Conservation (phyloP, 2,797 vertebrate species). For the Fistularia commersonii region DNA sequence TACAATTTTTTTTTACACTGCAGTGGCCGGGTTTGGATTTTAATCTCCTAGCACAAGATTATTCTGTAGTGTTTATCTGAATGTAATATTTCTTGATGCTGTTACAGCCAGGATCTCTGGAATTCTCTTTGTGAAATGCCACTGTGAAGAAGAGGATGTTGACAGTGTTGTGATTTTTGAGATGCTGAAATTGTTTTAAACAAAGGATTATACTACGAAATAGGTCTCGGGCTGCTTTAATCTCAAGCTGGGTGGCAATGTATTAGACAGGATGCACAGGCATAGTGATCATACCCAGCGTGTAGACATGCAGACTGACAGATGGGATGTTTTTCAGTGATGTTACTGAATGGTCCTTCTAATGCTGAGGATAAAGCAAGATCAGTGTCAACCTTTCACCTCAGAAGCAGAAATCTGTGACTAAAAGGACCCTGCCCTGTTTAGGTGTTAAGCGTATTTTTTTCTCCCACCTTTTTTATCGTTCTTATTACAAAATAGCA, state of each 20-base stretch:
- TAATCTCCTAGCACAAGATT: slow-evolving; percentile 12
- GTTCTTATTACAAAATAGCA: too few species aligned
- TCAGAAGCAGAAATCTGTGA: slow-evolving; percentile 13
- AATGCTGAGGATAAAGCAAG: slow-evolving; percentile 58
- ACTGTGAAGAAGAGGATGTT: slow-evolving; percentile 19
- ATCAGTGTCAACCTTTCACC: slow-evolving; percentile 59
- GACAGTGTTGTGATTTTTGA: slow-evolving; percentile 26
- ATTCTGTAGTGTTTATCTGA: slow-evolving; percentile 27
- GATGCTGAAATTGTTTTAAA: slow-evolving; percentile 45
- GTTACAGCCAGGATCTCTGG: slow-evolving; percentile 20
- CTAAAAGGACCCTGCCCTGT: slow-evolving; percentile 46
- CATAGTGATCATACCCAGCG: slow-evolving; percentile 7
- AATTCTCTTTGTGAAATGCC: slow-evolving; percentile 24
- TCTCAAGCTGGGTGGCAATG: slow-evolving; percentile 16
- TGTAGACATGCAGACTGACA: slow-evolving; percentile 48
- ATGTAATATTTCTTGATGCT: slow-evolving; percentile 26
- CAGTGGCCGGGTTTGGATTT: slow-evolving; percentile 13
- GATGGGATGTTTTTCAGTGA: slow-evolving; percentile 55
- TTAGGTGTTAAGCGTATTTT: slow-evolving; percentile 4
- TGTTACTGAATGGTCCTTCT: slow-evolving; percentile 44
- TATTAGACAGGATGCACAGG: slow-evolving; percentile 8
- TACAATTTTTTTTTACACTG: slow-evolving; percentile 1
- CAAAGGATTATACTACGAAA: slow-evolving; percentile 44
- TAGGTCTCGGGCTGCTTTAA: slow-evolving; percentile 46
- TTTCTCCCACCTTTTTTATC: too few species aligned